A percentile compares a stretch with the other conserved stretches of the same genome.
Evolutionary conservation across 2,888 invertebrate genomes (phyloP).

Genomic region (Scaptomyza reducta): DNA sequence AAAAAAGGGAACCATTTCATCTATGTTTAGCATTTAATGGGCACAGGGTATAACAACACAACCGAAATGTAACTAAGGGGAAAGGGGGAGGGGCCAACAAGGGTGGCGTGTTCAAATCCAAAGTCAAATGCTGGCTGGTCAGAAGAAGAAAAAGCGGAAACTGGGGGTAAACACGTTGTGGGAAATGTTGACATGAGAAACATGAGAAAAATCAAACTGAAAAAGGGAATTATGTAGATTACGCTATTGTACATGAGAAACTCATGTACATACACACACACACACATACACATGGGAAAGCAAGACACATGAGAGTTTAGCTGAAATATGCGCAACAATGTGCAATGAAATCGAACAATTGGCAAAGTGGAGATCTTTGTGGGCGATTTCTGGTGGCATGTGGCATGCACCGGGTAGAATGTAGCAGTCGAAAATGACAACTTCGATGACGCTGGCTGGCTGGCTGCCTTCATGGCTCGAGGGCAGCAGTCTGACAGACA

Average conservation of each 20-base stretch:
- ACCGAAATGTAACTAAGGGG: constrained; percentile 17
- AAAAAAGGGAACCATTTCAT: not conserved
- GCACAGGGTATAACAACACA: constrained; percentile 8
- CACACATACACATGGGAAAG: constrained; percentile 6
- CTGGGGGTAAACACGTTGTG: constrained; percentile 52
- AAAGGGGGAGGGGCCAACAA: not conserved
- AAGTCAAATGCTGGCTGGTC: constrained; percentile 38
- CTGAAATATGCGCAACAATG: constrained; percentile 75
- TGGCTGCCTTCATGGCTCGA: constrained; percentile 42
- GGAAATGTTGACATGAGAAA: constrained; percentile 73
- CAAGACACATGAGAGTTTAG: constrained; percentile 54
- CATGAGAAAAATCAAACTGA: constrained; percentile 77
- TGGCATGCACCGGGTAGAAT: constrained; percentile 46
- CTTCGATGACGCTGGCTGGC: constrained; percentile 69
- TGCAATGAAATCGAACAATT: constrained; percentile 78
- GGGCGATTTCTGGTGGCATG: constrained; percentile 40
- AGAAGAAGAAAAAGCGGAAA: constrained; percentile 22
- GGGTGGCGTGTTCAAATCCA: constrained; percentile 6
- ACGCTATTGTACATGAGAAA: constrained; percentile 77
- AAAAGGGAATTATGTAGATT: constrained; percentile 78
- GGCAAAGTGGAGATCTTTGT: constrained; percentile 55
- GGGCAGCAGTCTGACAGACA: constrained; percentile 27
- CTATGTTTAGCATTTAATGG: not conserved
- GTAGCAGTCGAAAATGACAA: constrained; percentile 78
- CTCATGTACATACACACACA: constrained; percentile 57